Base-by-base conservation (phyloP, 2,113 vertebrate genomes). In the Coryphaenoides rupestris region DNA sequence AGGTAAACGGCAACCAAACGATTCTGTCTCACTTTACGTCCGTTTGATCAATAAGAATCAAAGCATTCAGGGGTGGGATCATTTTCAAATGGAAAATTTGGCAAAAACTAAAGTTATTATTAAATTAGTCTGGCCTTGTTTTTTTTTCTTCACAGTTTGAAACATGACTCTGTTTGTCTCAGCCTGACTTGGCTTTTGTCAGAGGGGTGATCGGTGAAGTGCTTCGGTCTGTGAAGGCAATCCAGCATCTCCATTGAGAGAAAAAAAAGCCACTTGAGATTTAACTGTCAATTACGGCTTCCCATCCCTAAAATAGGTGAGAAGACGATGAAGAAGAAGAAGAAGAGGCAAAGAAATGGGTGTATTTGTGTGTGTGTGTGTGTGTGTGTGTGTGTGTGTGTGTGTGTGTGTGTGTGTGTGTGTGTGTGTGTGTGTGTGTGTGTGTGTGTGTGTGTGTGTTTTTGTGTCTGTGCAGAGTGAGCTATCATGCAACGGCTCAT, bases 41-140 rank as follows among this genome's bases (percentile, higher is more conserved):
- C 57, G 69, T 84, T 83, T 86, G 73, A 81, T 80, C 78, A 84
- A 65, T 61, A 76, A 62, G 56, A 40, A 40, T 40, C 33, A 40
- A 9, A 58, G 33, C 82, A 65, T 58, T 61, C 81, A 81, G 79
- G 66, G 69, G 55, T 70, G 53, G 61, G 60, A 74, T 69, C 69
- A 77, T 77, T 78, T 77, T 83, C 64, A 80, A 73, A 46, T 21
- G 28, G 4, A 12, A 40, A 40, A 7, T 40, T 40, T 40, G 33
- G 33, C 33, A 40, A 10, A 40, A 40, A 12, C 2, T 40, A 1
- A 40, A 10, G 9, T 7, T 40, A 12, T 40, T 13, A 10, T 40
- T 40, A 1, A 2, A 40, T 40, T 40, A 40, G 33, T 10, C 33
- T 2, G 33, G 2, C 33, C 33, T 40, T 13, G 28, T 10, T 40